These are phyloP conservation scores for Leucophenga varia DNA, from an alignment of 1,140 invertebrate species.

Conservation along the genomic window DNA sequence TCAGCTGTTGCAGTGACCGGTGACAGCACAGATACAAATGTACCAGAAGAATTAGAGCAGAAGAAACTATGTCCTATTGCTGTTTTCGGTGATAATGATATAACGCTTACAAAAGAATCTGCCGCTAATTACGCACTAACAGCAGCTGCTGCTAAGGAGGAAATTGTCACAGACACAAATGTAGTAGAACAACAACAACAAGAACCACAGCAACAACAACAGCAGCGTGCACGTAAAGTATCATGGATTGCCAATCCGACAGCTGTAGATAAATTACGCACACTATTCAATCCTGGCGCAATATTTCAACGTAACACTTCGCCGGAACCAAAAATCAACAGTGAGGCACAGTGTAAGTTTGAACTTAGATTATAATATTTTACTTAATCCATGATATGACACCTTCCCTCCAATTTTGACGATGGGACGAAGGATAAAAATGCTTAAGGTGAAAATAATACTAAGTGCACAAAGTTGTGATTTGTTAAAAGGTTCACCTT, in stretches of 20 bases:
- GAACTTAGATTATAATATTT: too few relatives aligned
- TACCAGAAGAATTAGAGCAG: constrained; percentile 13
- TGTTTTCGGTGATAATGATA: constrained; percentile 50
- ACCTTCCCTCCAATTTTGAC: too few relatives aligned
- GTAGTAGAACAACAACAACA: background rate
- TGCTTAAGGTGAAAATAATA: too few relatives aligned
- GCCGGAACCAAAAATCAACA: constrained; percentile 34
- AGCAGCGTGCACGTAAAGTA: constrained; percentile 58
- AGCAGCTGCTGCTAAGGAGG: constrained; percentile 3
- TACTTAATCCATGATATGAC: too few relatives aligned
- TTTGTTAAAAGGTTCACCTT: too few relatives aligned
- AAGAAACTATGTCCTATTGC: constrained; percentile 36
- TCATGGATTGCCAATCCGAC: constrained; percentile 61
- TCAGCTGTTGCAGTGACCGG: background rate
- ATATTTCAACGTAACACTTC: constrained; percentile 58
- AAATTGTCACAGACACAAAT: background rate
- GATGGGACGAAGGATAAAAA: too few relatives aligned
- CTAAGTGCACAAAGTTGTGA: too few relatives aligned
- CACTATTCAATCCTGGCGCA: constrained; percentile 60
- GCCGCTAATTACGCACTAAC: constrained; percentile 30
- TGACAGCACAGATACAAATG: constrained; percentile 7
- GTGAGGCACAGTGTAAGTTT: constrained; percentile 34
- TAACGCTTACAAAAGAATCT: constrained; percentile 47
- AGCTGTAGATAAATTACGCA: constrained; percentile 61
- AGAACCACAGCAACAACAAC: constrained; percentile 19